Evolutionary conservation across 2,888 invertebrate genomes (phyloP).

Genomic region (Deilephila elpenor): DNA sequence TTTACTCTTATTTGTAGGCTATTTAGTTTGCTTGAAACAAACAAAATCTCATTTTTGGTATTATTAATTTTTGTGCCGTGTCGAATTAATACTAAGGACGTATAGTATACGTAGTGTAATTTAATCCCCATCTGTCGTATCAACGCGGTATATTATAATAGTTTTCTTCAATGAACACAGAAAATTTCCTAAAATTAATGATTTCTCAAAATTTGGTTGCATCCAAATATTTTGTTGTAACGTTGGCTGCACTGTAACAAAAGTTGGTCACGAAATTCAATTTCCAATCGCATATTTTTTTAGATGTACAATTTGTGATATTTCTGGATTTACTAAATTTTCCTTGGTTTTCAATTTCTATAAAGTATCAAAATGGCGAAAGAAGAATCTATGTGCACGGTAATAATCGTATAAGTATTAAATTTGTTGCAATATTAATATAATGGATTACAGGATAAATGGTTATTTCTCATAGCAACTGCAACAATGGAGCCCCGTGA

Average conservation of each 20-base stretch:
- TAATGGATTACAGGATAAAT: neutral
- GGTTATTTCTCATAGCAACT: constrained; percentile 86
- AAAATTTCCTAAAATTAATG: neutral
- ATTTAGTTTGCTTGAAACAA: too few species aligned
- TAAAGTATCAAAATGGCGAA: constrained; percentile 71
- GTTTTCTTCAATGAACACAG: neutral
- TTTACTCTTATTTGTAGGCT: too few species aligned
- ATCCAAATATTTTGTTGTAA: neutral
- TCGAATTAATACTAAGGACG: too few species aligned
- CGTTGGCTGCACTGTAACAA: neutral
- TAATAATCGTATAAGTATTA: constrained; percentile 46
- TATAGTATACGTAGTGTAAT: too few species aligned
- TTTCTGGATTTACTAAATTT: constrained; percentile 42
- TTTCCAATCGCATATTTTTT: constrained; percentile 38
- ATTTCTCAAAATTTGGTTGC: neutral
- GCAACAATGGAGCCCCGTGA: constrained; percentile 90
- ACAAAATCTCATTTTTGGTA: too few species aligned
- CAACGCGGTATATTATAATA: too few species aligned
- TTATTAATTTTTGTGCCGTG: too few species aligned
- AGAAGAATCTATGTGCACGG: constrained; percentile 80
- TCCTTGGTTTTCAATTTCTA: constrained; percentile 34
- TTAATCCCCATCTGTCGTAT: too few species aligned
- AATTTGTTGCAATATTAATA: constrained; percentile 16
- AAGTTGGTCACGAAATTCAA: constrained; percentile 43
- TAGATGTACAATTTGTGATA: constrained; percentile 41